A percentile compares a stretch with the other conserved stretches of the same genome.
Conservation (phyloP, 2,888 invertebrate genomes). For the Mellilla xanthometata region DNA sequence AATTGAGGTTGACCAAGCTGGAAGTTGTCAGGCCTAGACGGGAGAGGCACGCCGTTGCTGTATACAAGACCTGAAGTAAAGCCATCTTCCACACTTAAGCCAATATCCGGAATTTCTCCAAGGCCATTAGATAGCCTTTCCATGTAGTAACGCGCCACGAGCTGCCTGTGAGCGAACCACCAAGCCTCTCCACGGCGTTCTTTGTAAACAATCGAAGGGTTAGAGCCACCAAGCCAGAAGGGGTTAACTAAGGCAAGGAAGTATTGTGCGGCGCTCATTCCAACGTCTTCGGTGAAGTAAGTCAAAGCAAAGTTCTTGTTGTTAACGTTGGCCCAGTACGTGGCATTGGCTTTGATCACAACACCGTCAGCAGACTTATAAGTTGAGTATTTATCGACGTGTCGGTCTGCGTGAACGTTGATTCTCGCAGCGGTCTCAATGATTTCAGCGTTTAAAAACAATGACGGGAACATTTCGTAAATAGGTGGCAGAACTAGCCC, state of each 20-base stretch:
- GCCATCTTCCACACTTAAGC: conserved; percentile 80
- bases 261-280: conserved; percentile 85
- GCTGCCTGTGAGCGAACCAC: conserved; percentile 82
- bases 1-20: conserved; percentile 71
- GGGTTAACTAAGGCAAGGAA: conserved; percentile 84
- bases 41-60: conserved; percentile 86
- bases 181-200: conserved; percentile 84
- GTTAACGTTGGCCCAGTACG: conserved; percentile 79
- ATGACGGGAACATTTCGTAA: conserved; percentile 88
- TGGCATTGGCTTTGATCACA: conserved; percentile 84
- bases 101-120: conserved; percentile 84
- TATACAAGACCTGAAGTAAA: conserved; percentile 85
- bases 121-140: conserved; percentile 88
- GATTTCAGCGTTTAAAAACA: conserved; percentile 86
- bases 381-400: conserved; percentile 56
- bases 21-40: conserved; percentile 83
- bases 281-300: conserved; percentile 87
- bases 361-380: conserved; percentile 69
- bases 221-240: conserved; percentile 83
- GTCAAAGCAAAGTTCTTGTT: conserved; percentile 70
- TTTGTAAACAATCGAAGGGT: conserved; percentile 59
- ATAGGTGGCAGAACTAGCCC: conserved; percentile 87
- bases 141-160: conserved; percentile 88
- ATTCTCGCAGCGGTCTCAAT: conserved; percentile 86
- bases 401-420: conserved; percentile 60